Conservation (phyloP, 2,797 vertebrate genomes). For the Sylvia borin region DNA sequence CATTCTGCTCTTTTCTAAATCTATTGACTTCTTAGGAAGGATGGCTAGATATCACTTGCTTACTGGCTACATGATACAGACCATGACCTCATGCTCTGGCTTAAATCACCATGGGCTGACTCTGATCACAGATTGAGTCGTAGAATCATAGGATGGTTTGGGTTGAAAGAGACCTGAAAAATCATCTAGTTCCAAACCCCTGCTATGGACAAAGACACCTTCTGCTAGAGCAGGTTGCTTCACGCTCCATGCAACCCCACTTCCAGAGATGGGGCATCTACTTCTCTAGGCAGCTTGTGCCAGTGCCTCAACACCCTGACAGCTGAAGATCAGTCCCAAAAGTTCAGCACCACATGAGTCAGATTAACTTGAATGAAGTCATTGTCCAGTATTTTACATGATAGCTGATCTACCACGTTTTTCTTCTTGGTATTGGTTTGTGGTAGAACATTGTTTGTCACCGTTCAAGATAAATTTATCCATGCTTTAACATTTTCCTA, state of each 20-base stretch:
- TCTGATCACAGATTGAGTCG: neutral
- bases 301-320: neutral
- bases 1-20: neutral
- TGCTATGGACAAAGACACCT: neutral
- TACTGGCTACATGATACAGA: neutral
- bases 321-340: neutral
- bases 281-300: neutral
- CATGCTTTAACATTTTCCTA: neutral
- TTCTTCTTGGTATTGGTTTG: neutral
- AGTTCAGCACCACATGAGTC: neutral
- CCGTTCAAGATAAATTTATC: neutral
- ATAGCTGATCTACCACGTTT: neutral
- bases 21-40: neutral
- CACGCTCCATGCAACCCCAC: neutral
- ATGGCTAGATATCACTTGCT: neutral
- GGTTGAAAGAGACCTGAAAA: neutral
- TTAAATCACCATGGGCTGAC: neutral
- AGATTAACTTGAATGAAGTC: neutral
- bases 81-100: neutral
- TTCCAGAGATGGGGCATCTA: neutral
- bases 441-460: neutral
- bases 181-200: neutral
- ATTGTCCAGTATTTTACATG: neutral
- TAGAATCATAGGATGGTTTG: neutral
- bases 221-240: neutral